Conservation (phyloP, 2,113 vertebrate genomes). For the Ammodytes dubius region DNA sequence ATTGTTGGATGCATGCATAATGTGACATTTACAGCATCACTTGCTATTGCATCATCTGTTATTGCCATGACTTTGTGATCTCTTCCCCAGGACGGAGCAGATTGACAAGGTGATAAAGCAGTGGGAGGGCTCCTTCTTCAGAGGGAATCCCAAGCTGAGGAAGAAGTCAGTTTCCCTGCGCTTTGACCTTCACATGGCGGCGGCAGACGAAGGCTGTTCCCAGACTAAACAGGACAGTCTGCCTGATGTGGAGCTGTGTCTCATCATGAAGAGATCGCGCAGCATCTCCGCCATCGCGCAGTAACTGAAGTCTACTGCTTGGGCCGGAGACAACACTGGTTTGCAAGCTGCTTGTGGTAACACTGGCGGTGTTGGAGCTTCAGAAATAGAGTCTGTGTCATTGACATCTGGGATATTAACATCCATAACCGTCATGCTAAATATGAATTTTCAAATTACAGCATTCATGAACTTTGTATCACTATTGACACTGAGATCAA, state of each 20-base stretch:
- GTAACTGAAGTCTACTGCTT: conserved; percentile 51
- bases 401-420: neutral
- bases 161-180: conserved; percentile 98
- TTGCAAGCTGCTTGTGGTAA: neutral
- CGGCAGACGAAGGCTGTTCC: conserved; percentile 90
- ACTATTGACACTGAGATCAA: neutral
- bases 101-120: conserved; percentile 96
- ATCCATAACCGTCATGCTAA: conserved; percentile 22
- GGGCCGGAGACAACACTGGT: too few species aligned
- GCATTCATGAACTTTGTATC: conserved; percentile 23
- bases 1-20: neutral
- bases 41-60: neutral
- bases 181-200: conserved; percentile 95
- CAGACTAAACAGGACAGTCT: conserved; percentile 88
- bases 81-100: conserved; percentile 90
- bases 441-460: conserved; percentile 25
- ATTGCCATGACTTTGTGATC: neutral
- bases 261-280: conserved; percentile 95
- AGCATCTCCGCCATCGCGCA: conserved; percentile 93
- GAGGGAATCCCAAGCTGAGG: conserved; percentile 94
- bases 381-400: neutral
- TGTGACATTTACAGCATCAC: neutral
- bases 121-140: conserved; percentile 99
- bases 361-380: neutral
- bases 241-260: conserved; percentile 94